Conservation (phyloP, 2,888 invertebrate genomes). For the Microplitis manilae region DNA sequence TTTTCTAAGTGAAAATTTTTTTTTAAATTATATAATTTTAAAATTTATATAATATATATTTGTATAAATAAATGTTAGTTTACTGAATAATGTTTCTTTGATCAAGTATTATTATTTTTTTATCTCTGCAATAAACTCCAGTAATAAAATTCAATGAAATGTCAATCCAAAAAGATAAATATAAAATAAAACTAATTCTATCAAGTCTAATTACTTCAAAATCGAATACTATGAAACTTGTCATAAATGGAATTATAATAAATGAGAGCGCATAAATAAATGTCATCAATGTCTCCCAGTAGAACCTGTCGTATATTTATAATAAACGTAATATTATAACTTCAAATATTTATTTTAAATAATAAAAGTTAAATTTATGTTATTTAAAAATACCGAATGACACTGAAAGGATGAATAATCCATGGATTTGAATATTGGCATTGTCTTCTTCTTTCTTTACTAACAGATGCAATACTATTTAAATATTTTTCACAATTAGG, state of each 20-base stretch:
- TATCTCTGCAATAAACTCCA: conserved; percentile 55
- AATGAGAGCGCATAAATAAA: conserved; percentile 59
- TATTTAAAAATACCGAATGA: conserved; percentile 47
- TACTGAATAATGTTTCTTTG: conserved; percentile 59
- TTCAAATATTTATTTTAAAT: conserved; percentile 14
- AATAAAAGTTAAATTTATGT: conserved; percentile 6
- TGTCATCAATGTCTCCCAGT: conserved; percentile 64
- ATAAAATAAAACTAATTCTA: conserved; percentile 58
- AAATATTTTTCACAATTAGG: conserved; percentile 57
- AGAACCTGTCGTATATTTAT: conserved; percentile 54
- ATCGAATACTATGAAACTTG: conserved; percentile 61
- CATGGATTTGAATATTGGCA: conserved; percentile 53
- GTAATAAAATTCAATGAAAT: conserved; percentile 60
- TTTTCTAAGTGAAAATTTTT: conserved; percentile 48
- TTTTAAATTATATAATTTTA: not conserved
- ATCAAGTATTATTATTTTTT: conserved; percentile 53
- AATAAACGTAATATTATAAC: not conserved
- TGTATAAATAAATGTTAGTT: conserved; percentile 19
- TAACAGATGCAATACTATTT: conserved; percentile 57
- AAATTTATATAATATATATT: conserved; percentile 2
- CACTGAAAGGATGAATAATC: conserved; percentile 67
- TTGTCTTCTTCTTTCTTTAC: conserved; percentile 59
- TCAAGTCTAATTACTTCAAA: conserved; percentile 56
- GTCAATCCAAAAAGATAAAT: conserved; percentile 63
- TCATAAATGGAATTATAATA: conserved; percentile 62